Evolutionary conservation across 1,140 invertebrate genomes (phyloP), one percentile per base, ranked within the genome.

Genomic region (Ips nitidus): DNA sequence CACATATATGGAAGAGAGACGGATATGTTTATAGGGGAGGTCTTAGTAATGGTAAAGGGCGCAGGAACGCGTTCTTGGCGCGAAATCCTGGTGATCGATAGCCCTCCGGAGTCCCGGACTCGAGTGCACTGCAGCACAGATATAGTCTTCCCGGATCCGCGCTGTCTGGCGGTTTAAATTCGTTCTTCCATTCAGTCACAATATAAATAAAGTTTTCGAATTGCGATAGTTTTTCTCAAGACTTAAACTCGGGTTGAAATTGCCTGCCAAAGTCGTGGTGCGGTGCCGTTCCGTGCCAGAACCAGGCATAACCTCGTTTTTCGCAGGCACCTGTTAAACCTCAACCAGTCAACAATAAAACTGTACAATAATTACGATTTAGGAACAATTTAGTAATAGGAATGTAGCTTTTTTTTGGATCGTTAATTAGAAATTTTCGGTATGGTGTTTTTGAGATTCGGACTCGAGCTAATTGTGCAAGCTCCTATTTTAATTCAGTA

Each of bases 11-110:
- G 22, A 22, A 22, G 22, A 22, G 22, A 22, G 22, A 22, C 22
- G 22, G 22, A 22, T 22, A 22, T 22, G 22, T 22, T 22, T 22
- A 22, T 22, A 22, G 22, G 22, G 22, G 22, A 22, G 22, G 22
- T 22, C 22, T 22, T 22, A 22, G 22, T 22, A 22, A 22, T 22
- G 22, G 22, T 22, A 22, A 22, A 37, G 5, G 6, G 53, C 69
- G 69, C 69, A 61, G 22, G 22, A 22, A 22, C 22, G 22, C 22
- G 39, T 69, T 77, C 73, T 77, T 77, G 76, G 76, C 76, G 76
- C 76, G 76, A 77, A 77, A 59, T 73, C 60, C 8, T 47, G 57
- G 47, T 75, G 75, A 75, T 76, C 76, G 72, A 77, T 77, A 73
- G 76, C 59, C 66, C 62, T 70, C 70, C 61, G 72, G 62, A 75